Conservation (phyloP, 2,113 vertebrate species). For the Brachionichthys hirsutus region DNA sequence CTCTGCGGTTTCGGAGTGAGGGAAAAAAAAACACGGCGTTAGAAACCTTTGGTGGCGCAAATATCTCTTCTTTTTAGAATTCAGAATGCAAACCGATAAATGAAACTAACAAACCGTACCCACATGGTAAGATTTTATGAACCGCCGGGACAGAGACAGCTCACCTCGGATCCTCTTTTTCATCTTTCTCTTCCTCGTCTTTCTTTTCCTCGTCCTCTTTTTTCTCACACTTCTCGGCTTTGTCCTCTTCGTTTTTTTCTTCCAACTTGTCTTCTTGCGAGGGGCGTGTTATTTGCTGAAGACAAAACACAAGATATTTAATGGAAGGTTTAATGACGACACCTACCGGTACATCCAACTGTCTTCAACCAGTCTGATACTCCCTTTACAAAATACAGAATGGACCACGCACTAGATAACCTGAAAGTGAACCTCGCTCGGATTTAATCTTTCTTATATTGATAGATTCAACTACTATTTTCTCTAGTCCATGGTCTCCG, state of each 20-base stretch:
- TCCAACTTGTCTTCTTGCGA: conserved; percentile 97
- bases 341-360: too few relatives aligned
- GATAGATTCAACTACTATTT: too few relatives aligned
- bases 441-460: too few relatives aligned
- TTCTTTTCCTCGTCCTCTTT: conserved; percentile 97
- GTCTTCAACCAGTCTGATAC: too few relatives aligned
- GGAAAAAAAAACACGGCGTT: conserved; percentile 39
- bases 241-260: conserved; percentile 96
- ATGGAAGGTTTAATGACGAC: neutral
- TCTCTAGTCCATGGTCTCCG: too few relatives aligned
- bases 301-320: conserved; percentile 35
- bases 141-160: conserved; percentile 39
- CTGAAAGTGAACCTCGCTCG: too few relatives aligned
- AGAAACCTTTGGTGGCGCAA: conserved; percentile 27
- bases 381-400: too few relatives aligned
- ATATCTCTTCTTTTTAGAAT: conserved; percentile 45
- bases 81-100: too few relatives aligned
- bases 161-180: conserved; percentile 96
- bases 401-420: too few relatives aligned
- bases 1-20: conserved; percentile 76
- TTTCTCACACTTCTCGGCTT: conserved; percentile 92
- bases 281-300: conserved; percentile 92
- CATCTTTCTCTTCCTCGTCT: conserved; percentile 99
- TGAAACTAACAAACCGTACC: too few relatives aligned
- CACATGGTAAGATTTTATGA: neutral